phyloP scores from a whole-genome alignment of 2,113 vertebrate species.

The Coreoperca whiteheadi region DNA sequence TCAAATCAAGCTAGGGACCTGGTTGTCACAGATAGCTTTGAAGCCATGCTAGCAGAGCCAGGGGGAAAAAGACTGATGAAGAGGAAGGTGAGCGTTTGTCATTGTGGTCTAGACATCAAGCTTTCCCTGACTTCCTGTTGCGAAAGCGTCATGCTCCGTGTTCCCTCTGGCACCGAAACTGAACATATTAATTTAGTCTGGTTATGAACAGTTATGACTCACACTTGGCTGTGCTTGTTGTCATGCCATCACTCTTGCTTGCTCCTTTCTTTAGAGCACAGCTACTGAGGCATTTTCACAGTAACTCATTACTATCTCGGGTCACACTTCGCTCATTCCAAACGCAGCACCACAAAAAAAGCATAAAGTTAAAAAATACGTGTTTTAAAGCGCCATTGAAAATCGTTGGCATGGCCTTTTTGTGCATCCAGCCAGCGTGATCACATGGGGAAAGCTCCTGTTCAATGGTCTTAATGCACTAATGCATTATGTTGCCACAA shows the following conservation, averaged over 20 bases:
- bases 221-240: conserved; percentile 25
- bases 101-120: conserved; percentile 18
- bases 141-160: conserved; percentile 9
- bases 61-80: conserved; percentile 5
- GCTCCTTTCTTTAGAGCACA: neutral
- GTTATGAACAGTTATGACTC: conserved; percentile 61
- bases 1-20: conserved; percentile 20
- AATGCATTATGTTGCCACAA: conserved; percentile 43
- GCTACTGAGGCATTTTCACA: conserved; percentile 4
- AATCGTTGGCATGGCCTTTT: conserved; percentile 17
- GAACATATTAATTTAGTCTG: conserved; percentile 35
- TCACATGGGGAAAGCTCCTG: neutral
- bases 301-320: neutral
- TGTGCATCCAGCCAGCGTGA: conserved; percentile 2
- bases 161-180: conserved; percentile 23
- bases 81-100: conserved; percentile 15
- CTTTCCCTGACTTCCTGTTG: conserved; percentile 12
- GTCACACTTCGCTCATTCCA: conserved; percentile 1
- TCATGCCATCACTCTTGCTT: conserved; percentile 11
- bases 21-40: conserved; percentile 9
- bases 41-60: neutral
- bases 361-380: conserved; percentile 7
- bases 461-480: conserved; percentile 51
- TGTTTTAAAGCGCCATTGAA: conserved; percentile 21
- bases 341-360: neutral